Base-by-base conservation (phyloP, 2,888 invertebrate species). In the Caenorhabditis wallacei region DNA sequence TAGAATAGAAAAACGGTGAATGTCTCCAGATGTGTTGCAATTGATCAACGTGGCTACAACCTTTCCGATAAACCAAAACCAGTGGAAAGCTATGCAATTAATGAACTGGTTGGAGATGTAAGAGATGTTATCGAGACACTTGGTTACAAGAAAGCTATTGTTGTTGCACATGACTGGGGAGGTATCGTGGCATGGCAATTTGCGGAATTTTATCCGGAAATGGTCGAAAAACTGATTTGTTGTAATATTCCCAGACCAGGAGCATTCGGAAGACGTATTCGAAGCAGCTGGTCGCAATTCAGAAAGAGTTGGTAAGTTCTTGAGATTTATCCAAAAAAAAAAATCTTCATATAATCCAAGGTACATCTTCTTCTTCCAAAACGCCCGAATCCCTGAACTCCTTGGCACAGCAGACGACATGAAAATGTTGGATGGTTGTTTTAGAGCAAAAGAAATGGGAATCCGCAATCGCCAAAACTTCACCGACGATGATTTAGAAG, bases 41-140 rank as follows among this genome's bases (percentile, higher is more conserved):
- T 95, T 61, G 95, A 95, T 92, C 93, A 95, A 89, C 94, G 95
- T 92, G 96, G 96, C 26, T 95, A 95, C 90, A 95, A 95, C 2
- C 95, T 95, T 89, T 95, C 95, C 0, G 95, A 95, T 88, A 95
- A 95, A 91, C 95, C 95, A 10, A 90, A 92, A 10, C 94, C 94
- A 82, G 92, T 94, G 37, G 92, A 93, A 61, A 93, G 94, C 54
- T 95, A 96, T 92, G 93, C 92, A 63, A 93, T 95, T 54, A 93
- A 94, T 66, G 93, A 93, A 72, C 92, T 95, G 40, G 92, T 95
- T 11, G 93, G 94, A 26, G 95, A 95, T 92, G 91, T 95, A 5
- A 93, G 93, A 78, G 94, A 95, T 88, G 94, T 95, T 53, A 94
- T 95, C 30, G 90, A 93, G 35, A 93, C 94, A 0, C 92, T 95